Evolutionary conservation across 1,140 invertebrate species (phyloP).

Genomic region (Cyclina sinensis): DNA sequence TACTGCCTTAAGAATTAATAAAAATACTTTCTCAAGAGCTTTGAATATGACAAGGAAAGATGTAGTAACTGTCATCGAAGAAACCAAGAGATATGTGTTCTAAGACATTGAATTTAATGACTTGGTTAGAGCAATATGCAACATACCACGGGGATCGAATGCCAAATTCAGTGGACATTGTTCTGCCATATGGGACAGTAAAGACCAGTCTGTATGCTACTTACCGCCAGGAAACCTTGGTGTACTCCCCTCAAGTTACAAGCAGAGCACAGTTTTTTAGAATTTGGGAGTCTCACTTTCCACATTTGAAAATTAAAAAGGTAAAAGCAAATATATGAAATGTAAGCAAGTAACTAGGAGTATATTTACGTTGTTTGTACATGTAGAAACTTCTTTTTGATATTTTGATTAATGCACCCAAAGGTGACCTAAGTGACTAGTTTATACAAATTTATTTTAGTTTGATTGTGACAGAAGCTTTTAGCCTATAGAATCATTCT

Average conservation of each 20-base stretch:
- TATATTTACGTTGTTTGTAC: too few species aligned
- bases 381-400: too few species aligned
- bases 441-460: too few species aligned
- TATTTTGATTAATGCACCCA: too few species aligned
- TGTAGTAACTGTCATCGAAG: background rate
- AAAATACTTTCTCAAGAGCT: background rate
- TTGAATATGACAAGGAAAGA: background rate
- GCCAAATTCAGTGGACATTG: background rate
- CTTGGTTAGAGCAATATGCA: background rate
- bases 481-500: too few species aligned
- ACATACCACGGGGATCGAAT: background rate
- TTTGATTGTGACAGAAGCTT: too few species aligned
- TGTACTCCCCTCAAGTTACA: background rate
- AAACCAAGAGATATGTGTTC: background rate
- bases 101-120: background rate
- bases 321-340: too few species aligned
- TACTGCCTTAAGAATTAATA: background rate
- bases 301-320: constrained; percentile 5
- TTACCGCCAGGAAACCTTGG: background rate
- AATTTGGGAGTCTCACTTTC: background rate
- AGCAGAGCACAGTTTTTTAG: background rate
- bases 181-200: background rate
- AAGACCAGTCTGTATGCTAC: background rate
- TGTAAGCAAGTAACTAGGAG: too few species aligned
- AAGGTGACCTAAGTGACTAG: too few species aligned